Evolutionary conservation across 2,113 vertebrate species (phyloP), one percentile per base, ranked within the genome.

Genomic region (Pogonocichla stellata): DNA sequence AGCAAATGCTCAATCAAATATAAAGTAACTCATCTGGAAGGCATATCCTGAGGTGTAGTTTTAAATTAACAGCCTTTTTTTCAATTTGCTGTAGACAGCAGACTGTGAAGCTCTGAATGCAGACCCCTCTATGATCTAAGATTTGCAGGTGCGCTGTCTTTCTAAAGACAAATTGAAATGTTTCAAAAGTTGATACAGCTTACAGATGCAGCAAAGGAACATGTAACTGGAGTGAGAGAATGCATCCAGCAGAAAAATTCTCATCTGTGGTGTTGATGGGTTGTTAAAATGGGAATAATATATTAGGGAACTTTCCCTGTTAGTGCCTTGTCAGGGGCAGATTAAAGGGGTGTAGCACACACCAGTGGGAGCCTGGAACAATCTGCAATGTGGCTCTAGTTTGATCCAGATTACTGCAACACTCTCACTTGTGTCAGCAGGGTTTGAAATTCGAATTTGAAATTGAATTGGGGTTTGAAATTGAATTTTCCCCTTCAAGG

Each of bases 11-110:
- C 26, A 60, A 57, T 75, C 53, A 80, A 42, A 81, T n/a, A 33
- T 5, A 42, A 86, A 95, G 12, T 67, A 82, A 66, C 24, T 75
- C 50, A 45, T 48, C 48, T 88, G 56, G 74, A 82, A 92, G 57
- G 17, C 19, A 25, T 58, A 70, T 88, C 66, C 34, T 62, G 38
- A 72, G 56, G 38, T 64, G 31, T 38, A 36, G 40, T 81, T 86
- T 88, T 34, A 93, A 91, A 64, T 85, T 53, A 95, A 66, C 78
- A 80, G 69, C 65, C 24, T 72, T 89, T 82, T 92, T 67, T 67
- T 40, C 74, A 78, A 25, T 84, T 85, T 87, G 56, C 93, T 93
- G 53, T 83, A 66, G 62, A 51, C 20, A 12, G 71, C 86, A 95
- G 93, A 45, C 70, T 61, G 38, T 70, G 54, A 64, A 83, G 65